Evolutionary conservation across 2,888 invertebrate genomes (phyloP).

Genomic region (Protophormia terraenovae): DNA sequence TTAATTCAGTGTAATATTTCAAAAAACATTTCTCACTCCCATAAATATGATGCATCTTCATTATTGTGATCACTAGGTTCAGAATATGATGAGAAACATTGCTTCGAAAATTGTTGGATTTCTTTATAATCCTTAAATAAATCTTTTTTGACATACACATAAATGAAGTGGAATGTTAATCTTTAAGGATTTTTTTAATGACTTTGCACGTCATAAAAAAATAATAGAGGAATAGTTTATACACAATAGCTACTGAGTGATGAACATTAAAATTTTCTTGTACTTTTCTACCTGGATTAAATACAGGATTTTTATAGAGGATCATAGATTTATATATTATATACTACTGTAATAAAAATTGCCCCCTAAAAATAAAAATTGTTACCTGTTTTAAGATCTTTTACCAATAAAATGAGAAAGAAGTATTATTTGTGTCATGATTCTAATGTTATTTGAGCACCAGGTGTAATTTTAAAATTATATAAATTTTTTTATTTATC

Average conservation of each 20-base stretch:
- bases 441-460: too few species aligned
- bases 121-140: not conserved
- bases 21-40: not conserved
- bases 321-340: too few species aligned
- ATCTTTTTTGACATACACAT: not conserved
- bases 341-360: too few species aligned
- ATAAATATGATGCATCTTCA: not conserved
- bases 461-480: too few species aligned
- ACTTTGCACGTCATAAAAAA: conserved; percentile 3
- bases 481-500: too few species aligned
- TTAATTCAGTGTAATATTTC: not conserved
- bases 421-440: too few species aligned
- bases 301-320: not conserved
- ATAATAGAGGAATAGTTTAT: not conserved
- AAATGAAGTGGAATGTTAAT: not conserved
- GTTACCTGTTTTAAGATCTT: too few species aligned
- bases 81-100: not conserved
- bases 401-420: too few species aligned
- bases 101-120: not conserved
- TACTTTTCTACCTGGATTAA: not conserved
- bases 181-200: not conserved
- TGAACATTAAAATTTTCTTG: not conserved
- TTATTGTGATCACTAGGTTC: not conserved
- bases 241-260: not conserved
- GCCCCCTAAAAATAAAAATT: too few species aligned